These are phyloP conservation scores for Calidris pygmaea DNA, from an alignment of 2,113 vertebrate genomes.

Conservation along the genomic window DNA sequence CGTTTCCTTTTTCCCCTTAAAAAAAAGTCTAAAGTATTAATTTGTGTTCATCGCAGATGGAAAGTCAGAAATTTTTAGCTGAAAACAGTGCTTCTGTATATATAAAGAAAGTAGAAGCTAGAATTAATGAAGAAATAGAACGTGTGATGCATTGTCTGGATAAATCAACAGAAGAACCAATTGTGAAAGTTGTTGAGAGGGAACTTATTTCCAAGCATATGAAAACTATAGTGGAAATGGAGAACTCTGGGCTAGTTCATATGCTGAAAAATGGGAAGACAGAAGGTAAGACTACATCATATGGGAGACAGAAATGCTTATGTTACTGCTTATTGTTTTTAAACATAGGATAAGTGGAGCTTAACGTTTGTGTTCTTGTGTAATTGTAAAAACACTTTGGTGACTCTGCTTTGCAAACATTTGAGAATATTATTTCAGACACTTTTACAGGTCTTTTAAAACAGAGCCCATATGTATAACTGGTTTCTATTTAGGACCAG, in stretches of 20 bases:
- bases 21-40: not conserved
- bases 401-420: not conserved
- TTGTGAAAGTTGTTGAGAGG: slow-evolving; percentile 96
- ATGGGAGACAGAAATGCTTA: not conserved
- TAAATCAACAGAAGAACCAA: slow-evolving; percentile 97
- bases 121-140: slow-evolving; percentile 99
- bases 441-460: not conserved
- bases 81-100: slow-evolving; percentile 99
- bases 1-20: not conserved
- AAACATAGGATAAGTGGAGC: not conserved
- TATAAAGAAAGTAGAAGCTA: slow-evolving; percentile 98
- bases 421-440: not conserved
- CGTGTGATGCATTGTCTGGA: slow-evolving; percentile 98
- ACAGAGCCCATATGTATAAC: not conserved
- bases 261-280: slow-evolving; percentile 99
- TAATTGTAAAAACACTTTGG: not conserved
- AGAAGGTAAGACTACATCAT: slow-evolving; percentile 81
- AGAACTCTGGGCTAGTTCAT: slow-evolving; percentile 97
- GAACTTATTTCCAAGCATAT: slow-evolving; percentile 99
- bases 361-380: not conserved
- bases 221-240: slow-evolving; percentile 99
- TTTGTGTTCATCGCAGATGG: slow-evolving; percentile 84
- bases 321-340: not conserved
- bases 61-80: slow-evolving; percentile 98
- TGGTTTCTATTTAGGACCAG: not conserved